Evolutionary conservation across 2,888 invertebrate species (phyloP), one percentile per base, ranked within the genome.

Genomic region (Latrodectus hesperus): DNA sequence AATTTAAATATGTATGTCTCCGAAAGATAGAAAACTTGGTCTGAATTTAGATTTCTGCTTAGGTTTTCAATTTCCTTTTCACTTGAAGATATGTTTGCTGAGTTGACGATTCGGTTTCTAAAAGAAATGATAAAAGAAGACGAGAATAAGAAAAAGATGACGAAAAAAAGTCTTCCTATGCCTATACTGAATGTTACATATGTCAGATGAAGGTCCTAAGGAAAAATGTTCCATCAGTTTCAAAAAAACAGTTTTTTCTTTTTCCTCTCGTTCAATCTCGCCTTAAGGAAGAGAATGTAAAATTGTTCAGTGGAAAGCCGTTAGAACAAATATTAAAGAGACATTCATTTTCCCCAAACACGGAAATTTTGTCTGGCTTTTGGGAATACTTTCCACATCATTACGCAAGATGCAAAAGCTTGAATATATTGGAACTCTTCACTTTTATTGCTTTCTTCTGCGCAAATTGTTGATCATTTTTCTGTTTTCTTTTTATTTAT

Each of bases 1-100:
- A 84, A 84, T 84, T 84, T 84, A 84, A 84, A 84, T 84, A 84
- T 84, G 84, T 84, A 84, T 77, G 78, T 60, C 77, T 52, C 72
- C 22, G 14, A 14, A 53, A 60, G 72, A 71, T 26, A 52, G 55
- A 75, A 65, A 73, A 49, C 67, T 53, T 16, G 72, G 84, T 67
- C 84, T 78, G 84, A 84, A 84, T 84, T 84, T 78, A 84, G 72
- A 84, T 84, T 84, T 84, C 78, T 84, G 84, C 84, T 78, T 73
- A 78, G 84, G 78, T 84, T 84, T 84, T 84, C 84, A 84, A 84
- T 84, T 84, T 84, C 78, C 84, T 73, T 78, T 78, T 84, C 84
- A 78, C 78, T 78, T 53, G 65, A 65, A 77, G 73, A 78, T 72
- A 81, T 84, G 84, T 84, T 84, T 84, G 84, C 84, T 84, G 84